These are phyloP conservation scores for Microplitis deprimator DNA, from an alignment of 2,888 invertebrate species.

Conservation along the genomic window DNA sequence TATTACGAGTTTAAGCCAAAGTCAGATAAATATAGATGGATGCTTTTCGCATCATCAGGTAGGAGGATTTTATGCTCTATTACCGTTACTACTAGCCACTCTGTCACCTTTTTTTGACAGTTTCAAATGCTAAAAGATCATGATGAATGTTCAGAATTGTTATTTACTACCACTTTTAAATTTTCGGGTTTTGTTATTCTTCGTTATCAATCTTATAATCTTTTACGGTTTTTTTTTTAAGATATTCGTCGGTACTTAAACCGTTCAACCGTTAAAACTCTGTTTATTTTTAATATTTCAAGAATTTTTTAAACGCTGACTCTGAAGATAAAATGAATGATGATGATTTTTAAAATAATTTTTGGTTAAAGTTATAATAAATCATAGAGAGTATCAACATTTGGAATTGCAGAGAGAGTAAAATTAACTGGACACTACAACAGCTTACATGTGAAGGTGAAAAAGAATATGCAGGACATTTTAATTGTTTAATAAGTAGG, in stretches of 20 bases:
- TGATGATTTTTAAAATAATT: neutral
- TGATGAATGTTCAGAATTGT: neutral
- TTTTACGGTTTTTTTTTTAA: neutral
- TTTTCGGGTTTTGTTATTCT: neutral
- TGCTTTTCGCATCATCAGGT: constrained; percentile 16
- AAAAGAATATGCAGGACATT: constrained; percentile 49
- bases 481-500: constrained; percentile 62
- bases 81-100: neutral
- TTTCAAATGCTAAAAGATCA: neutral
- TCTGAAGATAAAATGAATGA: neutral
- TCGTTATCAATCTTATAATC: neutral
- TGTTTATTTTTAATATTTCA: neutral
- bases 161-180: neutral
- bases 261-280: neutral
- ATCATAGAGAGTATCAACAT: neutral
- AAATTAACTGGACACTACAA: neutral
- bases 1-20: constrained; percentile 36
- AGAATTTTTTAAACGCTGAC: neutral
- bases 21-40: constrained; percentile 21
- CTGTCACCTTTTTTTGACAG: constrained; percentile 1
- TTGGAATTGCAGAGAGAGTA: neutral
- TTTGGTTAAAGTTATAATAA: neutral
- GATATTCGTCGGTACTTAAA: neutral
- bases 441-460: neutral
- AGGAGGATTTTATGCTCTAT: neutral